Conservation (phyloP, 2,888 invertebrate genomes). For the Drosophila kuntzei region DNA sequence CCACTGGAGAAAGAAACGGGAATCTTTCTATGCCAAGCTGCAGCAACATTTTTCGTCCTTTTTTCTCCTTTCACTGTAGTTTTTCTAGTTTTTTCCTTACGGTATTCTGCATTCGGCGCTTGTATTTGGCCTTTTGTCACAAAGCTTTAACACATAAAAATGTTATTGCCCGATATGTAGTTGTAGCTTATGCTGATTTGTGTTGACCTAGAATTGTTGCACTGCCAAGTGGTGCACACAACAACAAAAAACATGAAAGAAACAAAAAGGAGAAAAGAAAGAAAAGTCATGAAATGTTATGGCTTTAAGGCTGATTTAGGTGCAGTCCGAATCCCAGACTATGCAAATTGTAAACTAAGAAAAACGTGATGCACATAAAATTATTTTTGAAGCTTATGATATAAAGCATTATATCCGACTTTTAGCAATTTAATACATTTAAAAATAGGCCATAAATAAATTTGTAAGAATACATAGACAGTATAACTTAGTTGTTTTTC, state of each 20-base stretch:
- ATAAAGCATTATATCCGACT: neutral
- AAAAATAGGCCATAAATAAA: neutral
- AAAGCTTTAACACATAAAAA: slow-evolving; percentile 79
- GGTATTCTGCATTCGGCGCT: slow-evolving; percentile 43
- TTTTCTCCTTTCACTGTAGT: slow-evolving; percentile 1
- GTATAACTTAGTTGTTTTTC: neutral
- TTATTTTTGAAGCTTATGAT: neutral
- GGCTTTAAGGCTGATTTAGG: slow-evolving; percentile 67
- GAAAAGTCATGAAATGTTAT: slow-evolving; percentile 49
- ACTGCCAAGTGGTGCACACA: slow-evolving; percentile 22
- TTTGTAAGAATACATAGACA: neutral
- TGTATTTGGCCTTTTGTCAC: slow-evolving; percentile 76
- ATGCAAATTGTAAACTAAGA: slow-evolving; percentile 5
- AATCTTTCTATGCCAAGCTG: slow-evolving; percentile 61
- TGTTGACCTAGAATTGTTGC: slow-evolving; percentile 69
- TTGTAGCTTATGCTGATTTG: slow-evolving; percentile 80
- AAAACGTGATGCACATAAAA: slow-evolving; percentile 6
- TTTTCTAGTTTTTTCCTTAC: slow-evolving; percentile 6
- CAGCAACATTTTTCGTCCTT: slow-evolving; percentile 45
- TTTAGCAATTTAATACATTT: neutral
- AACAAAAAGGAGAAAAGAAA: slow-evolving; percentile 8
- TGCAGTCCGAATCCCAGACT: slow-evolving; percentile 28
- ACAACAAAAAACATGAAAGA: slow-evolving; percentile 11
- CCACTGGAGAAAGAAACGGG: slow-evolving; percentile 36
- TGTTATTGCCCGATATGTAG: slow-evolving; percentile 79